Conservation (phyloP, 2,113 vertebrate species). For the Varanus komodoensis region DNA sequence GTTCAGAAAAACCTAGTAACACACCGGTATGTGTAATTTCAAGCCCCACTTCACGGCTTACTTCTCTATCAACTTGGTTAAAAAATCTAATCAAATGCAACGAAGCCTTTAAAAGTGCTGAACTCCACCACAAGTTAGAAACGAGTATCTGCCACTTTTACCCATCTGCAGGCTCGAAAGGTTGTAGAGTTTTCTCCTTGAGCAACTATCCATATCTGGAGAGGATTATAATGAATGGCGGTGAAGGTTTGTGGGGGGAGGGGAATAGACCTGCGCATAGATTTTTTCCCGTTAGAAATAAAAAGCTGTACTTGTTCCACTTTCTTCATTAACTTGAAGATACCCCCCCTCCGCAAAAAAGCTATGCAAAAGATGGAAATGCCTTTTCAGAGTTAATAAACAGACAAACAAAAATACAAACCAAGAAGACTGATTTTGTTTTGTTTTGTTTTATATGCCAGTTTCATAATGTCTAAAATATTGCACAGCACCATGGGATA, state of each 20-base stretch:
- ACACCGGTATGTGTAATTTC: constrained; percentile 74
- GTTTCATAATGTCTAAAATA: not conserved
- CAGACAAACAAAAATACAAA: no score
- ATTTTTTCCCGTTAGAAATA: not conserved
- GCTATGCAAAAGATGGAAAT: not conserved
- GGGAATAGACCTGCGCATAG: not conserved
- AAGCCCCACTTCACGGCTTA: constrained; percentile 74
- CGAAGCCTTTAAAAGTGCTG: constrained; percentile 68
- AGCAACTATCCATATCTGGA: constrained; percentile 52
- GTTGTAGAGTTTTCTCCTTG: constrained; percentile 54
- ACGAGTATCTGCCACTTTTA: constrained; percentile 61
- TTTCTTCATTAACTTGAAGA: not conserved
- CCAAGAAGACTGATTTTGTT: not conserved
- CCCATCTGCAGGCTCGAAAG: constrained; percentile 39
- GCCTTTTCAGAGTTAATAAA: not conserved
- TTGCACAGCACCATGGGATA: constrained; percentile 8
- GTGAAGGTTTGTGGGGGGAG: not conserved
- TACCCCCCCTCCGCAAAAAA: not conserved
- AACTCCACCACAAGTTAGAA: constrained; percentile 65
- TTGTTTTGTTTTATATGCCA: not conserved
- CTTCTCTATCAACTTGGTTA: constrained; percentile 71
- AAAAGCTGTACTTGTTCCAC: not conserved
- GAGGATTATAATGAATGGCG: constrained; percentile 20
- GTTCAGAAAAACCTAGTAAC: constrained; percentile 68
- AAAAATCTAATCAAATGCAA: constrained; percentile 60